phyloP scores from a whole-genome alignment of 2,888 invertebrate genomes.

The Hirudinaria manillensis region DNA sequence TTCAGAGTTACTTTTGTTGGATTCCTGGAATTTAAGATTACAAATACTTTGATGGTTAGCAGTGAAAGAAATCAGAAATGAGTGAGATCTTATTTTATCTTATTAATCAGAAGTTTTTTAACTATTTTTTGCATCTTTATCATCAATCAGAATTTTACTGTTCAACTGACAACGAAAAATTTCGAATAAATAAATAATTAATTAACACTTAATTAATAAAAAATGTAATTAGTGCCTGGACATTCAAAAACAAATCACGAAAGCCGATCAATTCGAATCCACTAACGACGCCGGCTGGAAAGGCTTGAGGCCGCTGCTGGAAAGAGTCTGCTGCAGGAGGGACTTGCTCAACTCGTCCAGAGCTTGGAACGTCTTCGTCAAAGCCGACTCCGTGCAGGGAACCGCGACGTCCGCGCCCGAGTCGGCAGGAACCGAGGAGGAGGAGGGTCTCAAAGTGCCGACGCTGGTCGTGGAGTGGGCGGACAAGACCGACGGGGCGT shows the following conservation, averaged over 20 bases:
- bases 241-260: too few relatives aligned
- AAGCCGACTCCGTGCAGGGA: neutral
- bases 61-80: too few relatives aligned
- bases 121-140: too few relatives aligned
- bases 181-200: too few relatives aligned
- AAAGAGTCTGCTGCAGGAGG: slow-evolving; percentile 58
- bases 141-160: neutral
- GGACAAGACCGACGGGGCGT: neutral
- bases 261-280: too few relatives aligned
- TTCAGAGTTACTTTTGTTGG: neutral
- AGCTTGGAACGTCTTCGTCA: slow-evolving; percentile 54
- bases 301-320: slow-evolving; percentile 32
- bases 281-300: slow-evolving; percentile 21
- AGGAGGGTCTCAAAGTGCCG: neutral
- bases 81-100: too few relatives aligned
- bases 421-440: neutral
- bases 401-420: neutral
- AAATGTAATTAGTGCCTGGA: too few relatives aligned
- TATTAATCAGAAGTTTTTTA: too few relatives aligned
- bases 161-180: too few relatives aligned
- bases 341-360: slow-evolving; percentile 75
- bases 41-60: neutral
- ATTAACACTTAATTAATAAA: neutral
- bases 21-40: neutral
- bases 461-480: neutral